A percentile compares a stretch with the other conserved stretches of the same genome.
Conservation (phyloP, 2,888 invertebrate species). For the Aleiodes testaceus region DNA sequence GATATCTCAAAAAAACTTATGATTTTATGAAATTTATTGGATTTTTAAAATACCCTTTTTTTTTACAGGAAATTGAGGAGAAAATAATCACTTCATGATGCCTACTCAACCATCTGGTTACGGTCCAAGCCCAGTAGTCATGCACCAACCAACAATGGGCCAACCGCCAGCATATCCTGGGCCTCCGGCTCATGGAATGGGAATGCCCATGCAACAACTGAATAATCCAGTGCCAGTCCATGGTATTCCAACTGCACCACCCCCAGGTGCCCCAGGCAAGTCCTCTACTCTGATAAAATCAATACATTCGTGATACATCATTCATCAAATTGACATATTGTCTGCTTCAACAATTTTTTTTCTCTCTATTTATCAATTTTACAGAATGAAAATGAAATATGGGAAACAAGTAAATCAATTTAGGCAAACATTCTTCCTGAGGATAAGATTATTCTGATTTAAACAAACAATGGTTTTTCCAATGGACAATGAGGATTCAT, state of each 20-base stretch:
- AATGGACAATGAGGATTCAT: neutral
- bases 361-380: neutral
- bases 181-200: neutral
- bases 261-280: neutral
- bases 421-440: too few species aligned
- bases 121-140: slow-evolving; percentile 5
- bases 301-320: neutral
- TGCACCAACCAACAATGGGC: neutral
- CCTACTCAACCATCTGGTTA: neutral
- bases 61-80: too few species aligned
- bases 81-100: neutral
- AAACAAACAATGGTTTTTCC: neutral
- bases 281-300: neutral
- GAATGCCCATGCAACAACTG: neutral
- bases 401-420: neutral
- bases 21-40: too few species aligned
- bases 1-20: too few species aligned
- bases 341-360: too few species aligned
- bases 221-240: neutral
- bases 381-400: neutral
- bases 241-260: neutral
- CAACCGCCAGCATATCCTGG: slow-evolving; percentile 6
- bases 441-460: neutral
- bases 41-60: too few species aligned
- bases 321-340: too few species aligned